Percentiles rank a stretch among this genome's conserved stretches.
Conservation (phyloP, 2,888 invertebrate genomes). For the Xestia xanthographa region DNA sequence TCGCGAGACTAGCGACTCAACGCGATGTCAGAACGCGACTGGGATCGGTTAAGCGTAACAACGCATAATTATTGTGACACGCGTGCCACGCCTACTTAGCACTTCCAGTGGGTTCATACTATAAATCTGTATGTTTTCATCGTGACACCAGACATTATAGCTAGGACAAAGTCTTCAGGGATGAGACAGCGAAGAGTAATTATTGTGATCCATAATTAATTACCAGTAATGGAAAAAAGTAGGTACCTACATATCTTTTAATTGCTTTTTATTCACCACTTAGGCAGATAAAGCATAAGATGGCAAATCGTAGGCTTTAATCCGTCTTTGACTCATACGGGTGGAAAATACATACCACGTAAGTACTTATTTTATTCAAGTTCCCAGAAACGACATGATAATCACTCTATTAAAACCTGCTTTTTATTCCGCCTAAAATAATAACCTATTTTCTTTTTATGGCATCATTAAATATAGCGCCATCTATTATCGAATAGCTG, state of each 20-base stretch:
- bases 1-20: too few relatives aligned
- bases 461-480: not conserved
- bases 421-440: too few relatives aligned
- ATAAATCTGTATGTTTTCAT: not conserved
- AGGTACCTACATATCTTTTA: not conserved
- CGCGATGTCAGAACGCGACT: too few relatives aligned
- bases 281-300: not conserved
- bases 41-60: too few relatives aligned
- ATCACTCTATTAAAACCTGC: not conserved
- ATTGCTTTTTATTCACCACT: not conserved
- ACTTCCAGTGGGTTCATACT: too few relatives aligned
- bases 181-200: too few relatives aligned
- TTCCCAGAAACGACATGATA: not conserved
- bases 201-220: not conserved
- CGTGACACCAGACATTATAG: not conserved
- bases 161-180: too few relatives aligned
- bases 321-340: not conserved
- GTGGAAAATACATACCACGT: not conserved
- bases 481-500: constrained; percentile 42
- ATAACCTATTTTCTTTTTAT: not conserved
- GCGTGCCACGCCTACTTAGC: too few relatives aligned
- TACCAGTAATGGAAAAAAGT: not conserved
- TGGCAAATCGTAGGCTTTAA: not conserved
- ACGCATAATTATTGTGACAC: too few relatives aligned
- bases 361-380: not conserved